A percentile compares a stretch with the other conserved stretches of the same genome.
Evolutionary conservation across 2,888 invertebrate species (phyloP).

Genomic region (Sialis fuliginosa): DNA sequence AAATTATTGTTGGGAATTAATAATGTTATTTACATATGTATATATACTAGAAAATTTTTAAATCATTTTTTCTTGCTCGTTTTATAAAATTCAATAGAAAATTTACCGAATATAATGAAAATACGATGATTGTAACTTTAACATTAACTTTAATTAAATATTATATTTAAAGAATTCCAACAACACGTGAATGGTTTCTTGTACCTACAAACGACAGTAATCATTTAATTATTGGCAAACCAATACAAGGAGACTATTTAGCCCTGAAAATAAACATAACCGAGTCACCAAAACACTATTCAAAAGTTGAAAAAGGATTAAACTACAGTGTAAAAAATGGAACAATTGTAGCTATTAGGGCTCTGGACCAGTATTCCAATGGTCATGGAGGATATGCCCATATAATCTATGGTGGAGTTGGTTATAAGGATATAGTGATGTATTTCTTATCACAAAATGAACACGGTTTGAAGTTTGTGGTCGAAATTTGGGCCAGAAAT

Average conservation of each 20-base stretch:
- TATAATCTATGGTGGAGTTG: slow-evolving; percentile 24
- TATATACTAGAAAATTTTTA: too few relatives aligned
- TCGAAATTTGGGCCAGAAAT: slow-evolving; percentile 22
- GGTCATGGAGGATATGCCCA: slow-evolving; percentile 27
- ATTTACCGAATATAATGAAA: too few relatives aligned
- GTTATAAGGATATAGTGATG: slow-evolving; percentile 18
- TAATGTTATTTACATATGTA: too few relatives aligned
- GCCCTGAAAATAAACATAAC: neutral
- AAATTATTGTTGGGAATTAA: too few relatives aligned
- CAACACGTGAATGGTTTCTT: too few relatives aligned
- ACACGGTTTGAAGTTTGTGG: slow-evolving; percentile 26
- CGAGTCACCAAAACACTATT: neutral
- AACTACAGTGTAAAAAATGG: neutral
- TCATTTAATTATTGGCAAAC: neutral
- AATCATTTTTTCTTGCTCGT: too few relatives aligned
- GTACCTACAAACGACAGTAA: neutral
- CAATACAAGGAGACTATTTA: neutral
- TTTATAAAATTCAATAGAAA: too few relatives aligned
- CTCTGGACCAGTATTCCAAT: slow-evolving; percentile 23
- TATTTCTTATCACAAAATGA: slow-evolving; percentile 27
- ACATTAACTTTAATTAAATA: too few relatives aligned
- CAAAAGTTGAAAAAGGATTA: neutral
- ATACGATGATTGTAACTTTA: too few relatives aligned
- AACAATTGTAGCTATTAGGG: slow-evolving; percentile 14
- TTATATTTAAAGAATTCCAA: too few relatives aligned